Percentiles rank a stretch among this genome's conserved stretches.
Conservation (phyloP, 2,113 vertebrate genomes). For the Micromys minutus region DNA sequence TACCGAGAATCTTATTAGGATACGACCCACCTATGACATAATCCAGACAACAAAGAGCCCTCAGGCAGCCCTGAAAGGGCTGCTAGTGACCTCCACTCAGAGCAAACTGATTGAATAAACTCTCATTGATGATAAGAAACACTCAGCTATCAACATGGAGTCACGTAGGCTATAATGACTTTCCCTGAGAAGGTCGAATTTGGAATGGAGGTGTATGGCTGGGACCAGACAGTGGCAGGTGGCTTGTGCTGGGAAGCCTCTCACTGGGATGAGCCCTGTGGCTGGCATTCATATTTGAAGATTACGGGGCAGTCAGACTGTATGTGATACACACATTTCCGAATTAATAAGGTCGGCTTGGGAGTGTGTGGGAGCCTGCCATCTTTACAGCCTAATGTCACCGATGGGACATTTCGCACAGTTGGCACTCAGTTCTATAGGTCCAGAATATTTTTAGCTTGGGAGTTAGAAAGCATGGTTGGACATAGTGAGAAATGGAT, state of each 20-base stretch:
- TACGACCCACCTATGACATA: not conserved
- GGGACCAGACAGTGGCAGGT: not conserved
- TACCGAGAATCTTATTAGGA: not conserved
- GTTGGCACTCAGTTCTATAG: not conserved
- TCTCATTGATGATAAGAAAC: slow-evolving; percentile 37
- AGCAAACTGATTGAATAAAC: slow-evolving; percentile 35
- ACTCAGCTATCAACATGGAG: not conserved
- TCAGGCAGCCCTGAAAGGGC: not conserved
- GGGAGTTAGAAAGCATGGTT: not conserved
- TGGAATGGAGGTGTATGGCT: not conserved
- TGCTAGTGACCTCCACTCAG: not conserved
- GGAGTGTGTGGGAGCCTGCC: not conserved
- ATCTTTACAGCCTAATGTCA: not conserved
- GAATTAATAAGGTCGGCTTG: not conserved
- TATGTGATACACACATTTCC: not conserved
- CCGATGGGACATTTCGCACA: rapidly evolving
- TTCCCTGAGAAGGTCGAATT: not conserved
- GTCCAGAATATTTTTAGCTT: not conserved
- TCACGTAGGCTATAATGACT: not conserved
- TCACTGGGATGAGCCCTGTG: not conserved
- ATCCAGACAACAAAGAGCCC: slow-evolving; percentile 38
- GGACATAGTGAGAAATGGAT: not conserved
- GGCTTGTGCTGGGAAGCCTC: not conserved
- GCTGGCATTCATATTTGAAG: not conserved
- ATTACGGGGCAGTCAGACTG: not conserved